phyloP scores from a whole-genome alignment of 35 echinoderm and acorn worm genomes.

The Apostichopus parvimensis region DNA sequence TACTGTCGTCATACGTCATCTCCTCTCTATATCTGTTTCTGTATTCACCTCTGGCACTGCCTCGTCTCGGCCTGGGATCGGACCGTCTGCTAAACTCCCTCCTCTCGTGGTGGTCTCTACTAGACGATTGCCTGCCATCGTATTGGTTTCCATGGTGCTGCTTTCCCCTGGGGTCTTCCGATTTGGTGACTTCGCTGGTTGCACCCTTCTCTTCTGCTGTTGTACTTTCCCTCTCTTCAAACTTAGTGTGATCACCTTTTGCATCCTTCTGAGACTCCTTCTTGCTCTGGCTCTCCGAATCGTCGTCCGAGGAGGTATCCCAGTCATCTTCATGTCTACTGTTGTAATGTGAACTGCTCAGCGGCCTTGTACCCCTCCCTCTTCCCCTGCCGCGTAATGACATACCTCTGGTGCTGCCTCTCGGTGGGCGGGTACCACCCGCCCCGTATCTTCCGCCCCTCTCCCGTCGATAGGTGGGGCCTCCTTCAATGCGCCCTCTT shows the following conservation, averaged over 20 bases:
- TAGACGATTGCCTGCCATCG: neutral
- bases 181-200: neutral
- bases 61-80: conserved; percentile 12
- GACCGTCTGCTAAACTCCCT: conserved; percentile 39
- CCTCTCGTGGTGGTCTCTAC: conserved; percentile 6
- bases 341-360: neutral
- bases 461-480: conserved; percentile 40
- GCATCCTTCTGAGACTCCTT: neutral
- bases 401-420: conserved; percentile 20
- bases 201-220: conserved; percentile 28
- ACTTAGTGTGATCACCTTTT: neutral
- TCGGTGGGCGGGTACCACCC: neutral
- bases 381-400: conserved; percentile 60
- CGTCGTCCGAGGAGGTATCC: conserved; percentile 57
- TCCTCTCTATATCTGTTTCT: conserved; percentile 24
- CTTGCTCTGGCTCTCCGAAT: conserved; percentile 43
- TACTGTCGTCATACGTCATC: neutral
- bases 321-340: conserved; percentile 65
- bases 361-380: conserved; percentile 58
- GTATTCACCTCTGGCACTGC: conserved; percentile 29
- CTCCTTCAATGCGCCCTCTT: conserved; percentile 50
- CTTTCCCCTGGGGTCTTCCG: conserved; percentile 29
- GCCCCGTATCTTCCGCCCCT: conserved; percentile 40
- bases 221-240: conserved; percentile 36
- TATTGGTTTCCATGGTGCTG: conserved; percentile 5